A percentile compares a stretch with the other conserved stretches of the same genome.
Conservation (phyloP, 2,797 vertebrate genomes). For the Pantherophis vulpinus region DNA sequence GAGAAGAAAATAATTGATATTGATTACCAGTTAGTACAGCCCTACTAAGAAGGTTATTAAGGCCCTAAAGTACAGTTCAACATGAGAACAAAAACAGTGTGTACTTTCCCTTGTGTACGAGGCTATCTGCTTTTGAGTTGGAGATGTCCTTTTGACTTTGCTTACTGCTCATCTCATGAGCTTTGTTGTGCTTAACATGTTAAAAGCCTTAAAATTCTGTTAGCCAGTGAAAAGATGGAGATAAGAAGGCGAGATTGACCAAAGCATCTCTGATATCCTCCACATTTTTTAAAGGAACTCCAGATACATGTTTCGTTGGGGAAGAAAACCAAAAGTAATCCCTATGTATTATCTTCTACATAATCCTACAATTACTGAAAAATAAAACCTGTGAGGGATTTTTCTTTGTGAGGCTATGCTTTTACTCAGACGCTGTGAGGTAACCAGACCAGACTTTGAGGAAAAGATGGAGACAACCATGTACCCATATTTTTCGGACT, state of each 20-base stretch:
- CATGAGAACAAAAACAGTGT: conserved; percentile 64
- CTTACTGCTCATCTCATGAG: conserved; percentile 66
- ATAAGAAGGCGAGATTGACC: conserved; percentile 44
- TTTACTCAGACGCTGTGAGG: not conserved
- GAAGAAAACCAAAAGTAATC: conserved; percentile 34
- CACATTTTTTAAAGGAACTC: conserved; percentile 47
- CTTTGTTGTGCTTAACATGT: conserved; percentile 64
- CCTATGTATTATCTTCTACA: conserved; percentile 1
- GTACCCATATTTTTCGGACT: not conserved
- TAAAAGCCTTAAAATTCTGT: conserved; percentile 63
- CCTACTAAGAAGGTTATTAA: conserved; percentile 71
- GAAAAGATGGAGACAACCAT: not conserved
- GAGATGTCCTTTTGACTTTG: conserved; percentile 69
- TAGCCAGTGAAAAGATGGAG: conserved; percentile 61
- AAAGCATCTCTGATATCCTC: conserved; percentile 24
- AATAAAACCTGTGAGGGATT: conserved; percentile 24
- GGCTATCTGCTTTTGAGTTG: conserved; percentile 58
- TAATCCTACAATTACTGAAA: conserved; percentile 32
- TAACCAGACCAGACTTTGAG: not conserved
- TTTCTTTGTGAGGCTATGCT: conserved; percentile 16
- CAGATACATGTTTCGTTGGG: conserved; percentile 45
- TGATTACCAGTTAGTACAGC: conserved; percentile 72
- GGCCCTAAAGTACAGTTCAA: conserved; percentile 67
- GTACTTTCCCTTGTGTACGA: conserved; percentile 61
- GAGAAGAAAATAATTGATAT: conserved; percentile 76